Conservation (phyloP, 2,888 invertebrate species). For the Scaptomyza polygonia region DNA sequence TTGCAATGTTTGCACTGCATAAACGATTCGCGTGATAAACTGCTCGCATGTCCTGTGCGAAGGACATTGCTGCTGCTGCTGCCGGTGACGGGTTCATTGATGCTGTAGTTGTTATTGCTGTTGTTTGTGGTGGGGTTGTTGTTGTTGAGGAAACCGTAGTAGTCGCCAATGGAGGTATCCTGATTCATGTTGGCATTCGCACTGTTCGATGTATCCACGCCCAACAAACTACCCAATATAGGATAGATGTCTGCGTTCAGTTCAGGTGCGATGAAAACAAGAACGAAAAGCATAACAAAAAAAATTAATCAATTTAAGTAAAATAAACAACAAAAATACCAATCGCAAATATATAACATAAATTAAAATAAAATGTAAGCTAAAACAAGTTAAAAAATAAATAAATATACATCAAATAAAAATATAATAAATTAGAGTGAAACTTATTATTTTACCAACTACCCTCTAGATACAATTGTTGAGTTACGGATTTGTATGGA, state of each 20-base stretch:
- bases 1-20: conserved; percentile 83
- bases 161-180: conserved; percentile 57
- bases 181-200: conserved; percentile 47
- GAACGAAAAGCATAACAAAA: conserved; percentile 50
- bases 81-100: conserved; percentile 6
- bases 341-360: conserved; percentile 19
- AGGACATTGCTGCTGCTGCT: conserved; percentile 18
- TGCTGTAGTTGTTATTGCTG: conserved; percentile 26
- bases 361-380: conserved; percentile 37
- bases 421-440: conserved; percentile 9
- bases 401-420: background rate
- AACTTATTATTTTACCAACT: conserved; percentile 48
- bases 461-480: conserved; percentile 35
- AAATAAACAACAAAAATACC: conserved; percentile 24
- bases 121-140: conserved; percentile 38
- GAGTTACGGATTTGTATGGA: conserved; percentile 23
- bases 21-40: conserved; percentile 65
- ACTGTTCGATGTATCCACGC: conserved; percentile 80
- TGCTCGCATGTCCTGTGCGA: conserved; percentile 32
- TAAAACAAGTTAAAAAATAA: conserved; percentile 15
- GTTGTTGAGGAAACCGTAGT: conserved; percentile 71
- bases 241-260: conserved; percentile 82
- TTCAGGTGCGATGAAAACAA: conserved; percentile 41
- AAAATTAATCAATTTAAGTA: conserved; percentile 41
- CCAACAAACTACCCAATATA: conserved; percentile 83